Evolutionary conservation across 92 coral and sea anemone species (phyloP), one percentile per base, ranked within the genome.

Genomic region (Umimayanthus kanabou): DNA sequence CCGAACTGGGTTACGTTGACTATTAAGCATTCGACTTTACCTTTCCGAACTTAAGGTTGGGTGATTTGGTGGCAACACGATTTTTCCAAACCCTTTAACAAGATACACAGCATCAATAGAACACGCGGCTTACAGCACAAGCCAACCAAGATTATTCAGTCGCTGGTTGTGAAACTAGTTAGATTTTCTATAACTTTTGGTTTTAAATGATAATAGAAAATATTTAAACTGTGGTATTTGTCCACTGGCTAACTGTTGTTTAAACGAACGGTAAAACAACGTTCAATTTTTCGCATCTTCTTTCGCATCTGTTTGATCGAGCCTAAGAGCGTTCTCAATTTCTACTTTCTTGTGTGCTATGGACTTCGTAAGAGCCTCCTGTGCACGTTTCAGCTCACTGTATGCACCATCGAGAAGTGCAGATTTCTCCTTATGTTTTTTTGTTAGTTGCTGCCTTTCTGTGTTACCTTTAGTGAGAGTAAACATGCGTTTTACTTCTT

Each of bases 321-420:
- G 29, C 84, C 58, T 80, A 61, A 45, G 57, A 39, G 67, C 76
- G 29, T 39, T 40, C 8, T 85, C 71, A 72, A 85, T 14, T 37
- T 85, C 67, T 73, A 29, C 69, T 4, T 67, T 30, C 49, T 80
- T 69, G 5, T 40, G 47, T 64, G 80, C 55, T 37, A 89, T 53
- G 39, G 85, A 55, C 78, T 89, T 89, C 18, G 58, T 6, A 57
- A 85, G 49, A 15, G 92, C 92, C 20, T 89, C 92, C 79, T 85
- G 92, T 13, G 92, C 92, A 75, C 86, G 55, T 70, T 89, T 89
- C 9, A 89, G 78, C 39, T 89, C 92, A 6, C 89, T 89, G 33
- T 89, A 89, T 4, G 79, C 88, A 40, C 88, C 91, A 66, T 89
- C 91, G 29, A 89, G 70, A 28, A 88, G n/a, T 6, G 18, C 49